phyloP scores from a whole-genome alignment of 2,113 vertebrate species.

The Strigops habroptila region DNA sequence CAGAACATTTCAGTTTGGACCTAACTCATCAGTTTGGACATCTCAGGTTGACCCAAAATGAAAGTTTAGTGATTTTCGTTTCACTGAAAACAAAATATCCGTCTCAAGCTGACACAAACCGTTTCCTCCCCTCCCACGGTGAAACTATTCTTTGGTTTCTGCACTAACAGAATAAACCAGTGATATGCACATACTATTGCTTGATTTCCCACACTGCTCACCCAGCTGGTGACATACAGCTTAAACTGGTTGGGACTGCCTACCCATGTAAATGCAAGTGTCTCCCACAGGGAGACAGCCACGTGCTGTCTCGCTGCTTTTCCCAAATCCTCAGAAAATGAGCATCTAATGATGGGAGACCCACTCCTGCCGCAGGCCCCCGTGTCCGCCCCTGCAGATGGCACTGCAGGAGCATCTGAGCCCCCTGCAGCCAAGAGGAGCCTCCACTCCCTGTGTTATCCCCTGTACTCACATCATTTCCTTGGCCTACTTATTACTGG shows the following conservation, averaged over 20 bases:
- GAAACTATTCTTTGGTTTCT: background rate
- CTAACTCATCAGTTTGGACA: background rate
- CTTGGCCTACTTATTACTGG: slow-evolving; percentile 44
- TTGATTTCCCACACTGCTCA: background rate
- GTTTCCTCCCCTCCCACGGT: background rate
- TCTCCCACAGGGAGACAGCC: fast-evolving
- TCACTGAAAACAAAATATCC: background rate
- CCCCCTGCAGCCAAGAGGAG: background rate
- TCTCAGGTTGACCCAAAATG: background rate
- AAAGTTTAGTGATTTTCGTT: background rate
- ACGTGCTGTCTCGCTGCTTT: background rate
- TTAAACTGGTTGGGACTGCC: background rate
- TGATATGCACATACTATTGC: background rate
- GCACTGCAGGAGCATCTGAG: background rate
- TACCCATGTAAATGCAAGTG: background rate
- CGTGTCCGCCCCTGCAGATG: background rate
- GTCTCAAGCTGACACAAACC: background rate
- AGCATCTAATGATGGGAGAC: background rate
- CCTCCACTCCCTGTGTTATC: background rate
- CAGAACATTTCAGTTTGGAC: background rate
- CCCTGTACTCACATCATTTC: background rate
- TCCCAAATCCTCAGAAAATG: background rate
- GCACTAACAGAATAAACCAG: background rate
- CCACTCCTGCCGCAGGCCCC: background rate
- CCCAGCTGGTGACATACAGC: fast-evolving